Percentiles rank a stretch among this genome's conserved stretches.
Evolutionary conservation across 2,888 invertebrate species (phyloP).

Genomic region (Malthinus seriepunctatus): DNA sequence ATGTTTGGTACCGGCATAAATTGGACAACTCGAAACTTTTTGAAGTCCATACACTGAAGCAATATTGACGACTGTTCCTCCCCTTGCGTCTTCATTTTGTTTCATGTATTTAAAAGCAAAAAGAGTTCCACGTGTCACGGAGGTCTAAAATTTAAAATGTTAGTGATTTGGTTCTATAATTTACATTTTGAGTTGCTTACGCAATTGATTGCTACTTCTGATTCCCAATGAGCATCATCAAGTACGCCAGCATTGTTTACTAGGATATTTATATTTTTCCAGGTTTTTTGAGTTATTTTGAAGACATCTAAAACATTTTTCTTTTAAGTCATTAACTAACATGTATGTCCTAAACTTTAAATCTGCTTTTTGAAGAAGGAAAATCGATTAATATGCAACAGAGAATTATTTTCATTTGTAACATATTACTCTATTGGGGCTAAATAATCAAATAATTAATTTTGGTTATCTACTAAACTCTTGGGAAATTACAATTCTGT

Average conservation of each 20-base stretch:
- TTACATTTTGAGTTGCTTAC: conserved; percentile 31
- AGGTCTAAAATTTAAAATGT: conserved; percentile 30
- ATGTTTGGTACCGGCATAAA: conserved; percentile 64
- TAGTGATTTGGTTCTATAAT: not conserved
- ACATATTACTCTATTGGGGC: no score
- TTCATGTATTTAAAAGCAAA: conserved; percentile 62
- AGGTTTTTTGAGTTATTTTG: not conserved
- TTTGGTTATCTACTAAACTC: no score
- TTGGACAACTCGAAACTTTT: conserved; percentile 58
- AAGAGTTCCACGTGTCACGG: conserved; percentile 50
- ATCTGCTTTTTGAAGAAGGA: no score
- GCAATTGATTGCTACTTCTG: conserved; percentile 27
- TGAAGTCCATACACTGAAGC: conserved; percentile 64
- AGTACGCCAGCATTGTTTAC: conserved; percentile 52
- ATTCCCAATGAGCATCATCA: conserved; percentile 23
- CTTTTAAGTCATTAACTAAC: not conserved
- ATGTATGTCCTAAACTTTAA: not conserved
- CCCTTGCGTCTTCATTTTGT: conserved; percentile 59
- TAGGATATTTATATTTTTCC: conserved; percentile 48
- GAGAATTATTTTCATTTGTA: no score
- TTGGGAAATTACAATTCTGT: no score
- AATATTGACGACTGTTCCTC: conserved; percentile 72
- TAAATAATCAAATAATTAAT: no score
- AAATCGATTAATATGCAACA: no score
- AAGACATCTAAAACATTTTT: conserved; percentile 7